phyloP scores from a whole-genome alignment of 2,113 vertebrate genomes.

The Urocolius indicus region DNA sequence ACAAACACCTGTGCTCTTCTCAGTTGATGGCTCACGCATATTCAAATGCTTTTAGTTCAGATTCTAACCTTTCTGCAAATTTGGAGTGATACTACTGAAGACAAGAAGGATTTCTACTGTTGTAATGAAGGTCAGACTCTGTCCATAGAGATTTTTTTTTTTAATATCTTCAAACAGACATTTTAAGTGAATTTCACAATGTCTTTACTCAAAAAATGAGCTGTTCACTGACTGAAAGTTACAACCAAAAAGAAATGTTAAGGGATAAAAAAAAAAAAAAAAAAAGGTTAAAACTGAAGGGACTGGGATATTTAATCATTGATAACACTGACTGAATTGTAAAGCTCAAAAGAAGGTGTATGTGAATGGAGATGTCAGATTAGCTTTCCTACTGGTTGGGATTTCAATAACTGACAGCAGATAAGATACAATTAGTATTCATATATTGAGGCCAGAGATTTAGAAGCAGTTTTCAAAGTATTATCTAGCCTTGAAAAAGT shows the following conservation, averaged over 20 bases:
- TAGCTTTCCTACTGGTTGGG: slow-evolving; percentile 66
- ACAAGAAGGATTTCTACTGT: slow-evolving; percentile 58
- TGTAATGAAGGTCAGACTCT: slow-evolving; percentile 40
- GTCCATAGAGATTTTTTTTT: slow-evolving; percentile 35
- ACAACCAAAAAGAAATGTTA: slow-evolving; percentile 56
- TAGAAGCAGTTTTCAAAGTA: slow-evolving; percentile 52
- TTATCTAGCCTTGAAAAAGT: slow-evolving; percentile 56
- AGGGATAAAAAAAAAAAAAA: slow-evolving; percentile 36
- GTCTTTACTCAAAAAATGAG: slow-evolving; percentile 53
- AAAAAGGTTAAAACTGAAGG: slow-evolving; percentile 63
- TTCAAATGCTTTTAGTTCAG: neutral
- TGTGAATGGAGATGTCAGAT: slow-evolving; percentile 73
- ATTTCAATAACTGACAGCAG: slow-evolving; percentile 65
- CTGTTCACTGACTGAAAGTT: slow-evolving; percentile 52
- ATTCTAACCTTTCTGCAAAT: slow-evolving; percentile 26
- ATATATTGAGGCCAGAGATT: slow-evolving; percentile 65
- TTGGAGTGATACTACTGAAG: slow-evolving; percentile 27
- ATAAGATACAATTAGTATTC: slow-evolving; percentile 70
- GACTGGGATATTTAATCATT: slow-evolving; percentile 67
- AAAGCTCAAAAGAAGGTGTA: slow-evolving; percentile 62
- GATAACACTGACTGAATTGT: slow-evolving; percentile 64
- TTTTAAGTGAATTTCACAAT: slow-evolving; percentile 65
- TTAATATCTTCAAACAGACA: slow-evolving; percentile 47
- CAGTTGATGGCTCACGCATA: neutral
- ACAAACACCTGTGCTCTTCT: slow-evolving; percentile 35